These are phyloP conservation scores for Amazona vittata DNA, from an alignment of 2,113 vertebrate species.

Conservation along the genomic window DNA sequence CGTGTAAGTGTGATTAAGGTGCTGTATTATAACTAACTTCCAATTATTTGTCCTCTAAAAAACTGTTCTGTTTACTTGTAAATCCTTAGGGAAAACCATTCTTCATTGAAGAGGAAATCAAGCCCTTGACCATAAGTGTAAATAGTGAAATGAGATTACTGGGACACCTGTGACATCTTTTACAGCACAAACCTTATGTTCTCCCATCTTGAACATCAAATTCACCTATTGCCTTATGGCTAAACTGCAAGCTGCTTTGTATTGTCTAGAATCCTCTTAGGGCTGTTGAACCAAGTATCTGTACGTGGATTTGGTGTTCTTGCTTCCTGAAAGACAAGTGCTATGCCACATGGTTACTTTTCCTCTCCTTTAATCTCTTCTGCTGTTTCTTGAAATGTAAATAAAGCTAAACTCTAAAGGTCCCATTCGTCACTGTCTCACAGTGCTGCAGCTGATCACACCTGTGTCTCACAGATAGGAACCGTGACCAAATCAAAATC, in stretches of 20 bases:
- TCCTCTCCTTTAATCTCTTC: background rate
- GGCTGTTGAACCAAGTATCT: background rate
- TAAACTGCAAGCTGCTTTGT: background rate
- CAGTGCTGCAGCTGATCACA: background rate
- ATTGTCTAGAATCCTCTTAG: background rate
- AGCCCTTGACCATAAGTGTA: background rate
- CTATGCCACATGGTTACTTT: background rate
- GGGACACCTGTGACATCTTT: background rate
- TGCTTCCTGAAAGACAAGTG: background rate
- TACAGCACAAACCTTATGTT: background rate
- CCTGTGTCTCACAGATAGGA: background rate
- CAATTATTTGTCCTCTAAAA: background rate
- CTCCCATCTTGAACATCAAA: background rate
- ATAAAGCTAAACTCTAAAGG: constrained; percentile 34
- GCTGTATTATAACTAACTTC: background rate
- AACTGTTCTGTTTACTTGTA: background rate
- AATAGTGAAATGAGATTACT: constrained; percentile 8
- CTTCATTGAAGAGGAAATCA: background rate
- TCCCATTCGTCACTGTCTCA: constrained; percentile 3
- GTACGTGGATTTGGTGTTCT: background rate
- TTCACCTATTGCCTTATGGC: background rate
- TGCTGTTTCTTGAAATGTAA: constrained; percentile 20
- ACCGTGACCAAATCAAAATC: constrained; percentile 17
- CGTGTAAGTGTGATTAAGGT: background rate
- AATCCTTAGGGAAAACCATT: background rate